Evolutionary conservation across 1,140 invertebrate species (phyloP), one percentile per base, ranked within the genome.

Genomic region (Lepidurus apus): DNA sequence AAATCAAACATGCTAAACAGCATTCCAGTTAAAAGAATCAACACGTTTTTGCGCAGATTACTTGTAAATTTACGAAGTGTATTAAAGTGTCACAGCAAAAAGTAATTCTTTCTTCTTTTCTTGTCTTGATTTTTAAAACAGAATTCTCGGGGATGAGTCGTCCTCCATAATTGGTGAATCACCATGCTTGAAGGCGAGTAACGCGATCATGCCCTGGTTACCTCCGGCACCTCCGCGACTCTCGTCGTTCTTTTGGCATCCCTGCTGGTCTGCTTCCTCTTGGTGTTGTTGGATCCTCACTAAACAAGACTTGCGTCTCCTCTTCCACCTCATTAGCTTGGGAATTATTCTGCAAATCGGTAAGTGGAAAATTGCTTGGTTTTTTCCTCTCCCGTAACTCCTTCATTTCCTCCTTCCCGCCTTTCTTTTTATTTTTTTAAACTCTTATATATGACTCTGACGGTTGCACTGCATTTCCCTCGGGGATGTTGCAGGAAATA

Each of bases 121-220:
- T 3, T 34, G 34, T 34, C 34, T 34, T 34, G 34, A 34, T 34
- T 34, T 34, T 34, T 34, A 3, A 34, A 13, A 65, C n/a, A 65
- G 53, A 65, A n/a, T 13, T 65, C 17, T 65, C 21, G 53, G 53
- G 53, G n/a, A 65, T 21, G 53, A 65, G 53, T 17, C 53, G 53
- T 65, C 53, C 53, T 17, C 53, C 53, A 7, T 21, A 21, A 65
- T 65, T 65, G 53, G n/a, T 65, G 53, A 65, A 65, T 65, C 53
- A 21, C 53, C 53, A 65, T 65, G 53, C 53, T 65, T 65, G 53
- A 65, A 65, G 53, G 53, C 53, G 53, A 65, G 53, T 65, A 65
- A 65, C 53, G 53, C 53, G 53, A 65, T 65, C 53, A 65, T 65
- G 53, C 53, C 53, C 53, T 65, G 53, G 53, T 65, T 65, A 65